Evolutionary conservation across 2,113 vertebrate genomes (phyloP).

Genomic region (Promerops cafer): DNA sequence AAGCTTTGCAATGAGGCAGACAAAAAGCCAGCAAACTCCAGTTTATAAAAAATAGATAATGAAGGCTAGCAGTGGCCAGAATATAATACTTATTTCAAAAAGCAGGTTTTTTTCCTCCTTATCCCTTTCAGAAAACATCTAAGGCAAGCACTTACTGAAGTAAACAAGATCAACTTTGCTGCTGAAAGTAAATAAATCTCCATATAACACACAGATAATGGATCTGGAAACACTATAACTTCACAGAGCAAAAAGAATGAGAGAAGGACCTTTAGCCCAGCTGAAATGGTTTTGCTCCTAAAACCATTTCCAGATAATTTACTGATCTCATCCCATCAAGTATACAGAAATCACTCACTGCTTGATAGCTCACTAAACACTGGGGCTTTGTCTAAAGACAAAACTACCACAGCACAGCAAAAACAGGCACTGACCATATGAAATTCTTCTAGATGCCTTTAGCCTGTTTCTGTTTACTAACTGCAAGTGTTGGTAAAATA

Average conservation of each 20-base stretch:
- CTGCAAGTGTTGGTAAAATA: neutral
- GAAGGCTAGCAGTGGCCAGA: constrained; percentile 36
- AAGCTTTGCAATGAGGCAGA: constrained; percentile 67
- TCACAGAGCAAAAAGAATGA: neutral
- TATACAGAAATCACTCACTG: neutral
- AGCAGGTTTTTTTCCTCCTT: neutral
- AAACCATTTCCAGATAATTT: neutral
- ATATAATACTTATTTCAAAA: neutral
- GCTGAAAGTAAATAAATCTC: neutral
- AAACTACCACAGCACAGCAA: neutral
- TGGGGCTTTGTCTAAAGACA: neutral
- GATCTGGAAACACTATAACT: neutral
- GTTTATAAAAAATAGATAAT: constrained; percentile 43
- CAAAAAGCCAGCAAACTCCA: constrained; percentile 60
- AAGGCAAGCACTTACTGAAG: constrained; percentile 6
- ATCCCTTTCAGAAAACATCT: neutral
- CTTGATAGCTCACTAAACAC: neutral
- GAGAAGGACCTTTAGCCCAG: neutral
- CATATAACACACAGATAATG: neutral
- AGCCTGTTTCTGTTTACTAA: neutral
- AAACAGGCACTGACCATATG: neutral
- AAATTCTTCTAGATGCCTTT: neutral
- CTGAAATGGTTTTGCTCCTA: neutral
- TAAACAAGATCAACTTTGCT: neutral
- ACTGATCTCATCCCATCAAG: constrained; percentile 13